These are phyloP conservation scores for Himalopsyche anomala DNA, from an alignment of 2,888 invertebrate genomes.

Conservation along the genomic window DNA sequence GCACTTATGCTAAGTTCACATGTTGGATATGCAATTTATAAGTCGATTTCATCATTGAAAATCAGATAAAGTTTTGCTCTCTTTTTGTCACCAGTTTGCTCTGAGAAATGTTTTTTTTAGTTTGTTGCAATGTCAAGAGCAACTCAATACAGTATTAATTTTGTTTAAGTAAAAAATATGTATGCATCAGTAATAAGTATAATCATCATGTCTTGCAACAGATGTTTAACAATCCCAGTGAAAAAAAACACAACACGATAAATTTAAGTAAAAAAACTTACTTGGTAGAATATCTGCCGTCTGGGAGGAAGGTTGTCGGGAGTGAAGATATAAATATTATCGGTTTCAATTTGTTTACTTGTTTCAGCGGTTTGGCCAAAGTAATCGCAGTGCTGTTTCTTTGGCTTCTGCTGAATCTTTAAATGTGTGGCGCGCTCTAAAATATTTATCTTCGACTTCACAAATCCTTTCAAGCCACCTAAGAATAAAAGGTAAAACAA, in stretches of 20 bases:
- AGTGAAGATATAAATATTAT: slow-evolving; percentile 78
- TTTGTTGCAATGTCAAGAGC: no score
- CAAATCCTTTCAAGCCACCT: slow-evolving; percentile 54
- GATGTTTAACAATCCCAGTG: background rate
- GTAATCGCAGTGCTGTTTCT: slow-evolving; percentile 4
- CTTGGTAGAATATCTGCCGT: slow-evolving; percentile 93
- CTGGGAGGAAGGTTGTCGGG: slow-evolving; percentile 88
- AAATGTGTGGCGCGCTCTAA: slow-evolving; percentile 73
- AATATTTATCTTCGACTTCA: slow-evolving; percentile 45
- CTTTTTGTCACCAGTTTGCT: no score
- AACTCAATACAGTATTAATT: no score
- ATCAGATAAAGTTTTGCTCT: no score
- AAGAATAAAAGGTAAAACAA: background rate
- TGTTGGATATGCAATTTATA: no score
- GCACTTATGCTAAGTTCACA: no score
- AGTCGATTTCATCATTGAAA: no score
- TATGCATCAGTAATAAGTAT: no score
- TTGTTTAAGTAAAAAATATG: no score
- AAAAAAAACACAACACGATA: no score
- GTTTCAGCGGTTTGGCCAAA: slow-evolving; percentile 63
- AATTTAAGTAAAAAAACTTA: slow-evolving; percentile 68
- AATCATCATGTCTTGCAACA: background rate
- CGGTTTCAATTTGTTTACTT: slow-evolving; percentile 70
- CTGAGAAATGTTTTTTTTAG: no score
- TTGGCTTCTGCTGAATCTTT: slow-evolving; percentile 66